Evolutionary conservation across 1,140 invertebrate genomes (phyloP), one percentile per base, ranked within the genome.

Genomic region (Cherax destructor): DNA sequence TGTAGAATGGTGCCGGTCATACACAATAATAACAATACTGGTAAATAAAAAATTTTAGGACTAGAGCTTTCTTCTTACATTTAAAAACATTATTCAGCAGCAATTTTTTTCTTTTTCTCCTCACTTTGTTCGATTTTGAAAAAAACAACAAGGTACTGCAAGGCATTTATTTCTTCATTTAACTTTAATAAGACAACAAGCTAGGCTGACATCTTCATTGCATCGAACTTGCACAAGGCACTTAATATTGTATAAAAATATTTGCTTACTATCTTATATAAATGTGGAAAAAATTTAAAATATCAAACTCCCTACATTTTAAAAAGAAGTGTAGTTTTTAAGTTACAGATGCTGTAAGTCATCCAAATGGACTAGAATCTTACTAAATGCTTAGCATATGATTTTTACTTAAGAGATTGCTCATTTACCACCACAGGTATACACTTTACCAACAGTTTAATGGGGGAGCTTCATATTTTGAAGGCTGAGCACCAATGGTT

Each of bases 241-340:
- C 79, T 81, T 81, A 81, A 81, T 30, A 81, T 81, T n/a, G 79
- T 81, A 81, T 30, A 81, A 81, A 81, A 81, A 81, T 81, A 81
- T 74, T 52, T 81, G 13, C 56, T 56, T 59, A 59, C 9, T 13
- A 52, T 56, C 50, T 56, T 47, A 21, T 59, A 56, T 18, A 69
- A 69, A 69, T 69, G 13, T 6, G 21, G 30, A 41, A 41, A 41
- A 80, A 80, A 80, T 80, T 41, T 16, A 80, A 56, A 56, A 56
- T 10, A 56, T 13, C 52, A 9, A 56, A 56, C 52, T 10, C 52
- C 52, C 9, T 56, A 56, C 13, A 56, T 56, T 56, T 56, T 56
- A 56, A 41, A 41, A 41, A 41, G 30, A 41, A 10, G 56, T 59
- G 16, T 59, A 59, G 13, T 24, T 18, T 5, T 69, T 69, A 18